phyloP scores from a whole-genome alignment of 2,113 vertebrate species.

The Tyto alba region DNA sequence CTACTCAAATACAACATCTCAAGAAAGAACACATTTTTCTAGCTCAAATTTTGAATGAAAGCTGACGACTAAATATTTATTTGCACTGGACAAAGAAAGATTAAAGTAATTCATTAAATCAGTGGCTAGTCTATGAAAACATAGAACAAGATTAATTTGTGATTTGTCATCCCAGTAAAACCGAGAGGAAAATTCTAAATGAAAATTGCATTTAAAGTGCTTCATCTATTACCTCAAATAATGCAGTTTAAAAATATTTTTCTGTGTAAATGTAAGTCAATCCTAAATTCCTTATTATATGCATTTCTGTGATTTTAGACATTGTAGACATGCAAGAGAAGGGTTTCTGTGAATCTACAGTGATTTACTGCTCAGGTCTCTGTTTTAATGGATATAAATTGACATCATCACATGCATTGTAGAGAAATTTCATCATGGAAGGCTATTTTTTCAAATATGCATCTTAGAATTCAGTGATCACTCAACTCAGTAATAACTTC shows the following conservation, averaged over 20 bases:
- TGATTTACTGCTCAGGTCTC: not conserved
- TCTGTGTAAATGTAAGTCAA: not conserved
- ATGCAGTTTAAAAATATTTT: not conserved
- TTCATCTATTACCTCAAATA: not conserved
- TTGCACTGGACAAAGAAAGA: not conserved
- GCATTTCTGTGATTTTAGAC: not conserved
- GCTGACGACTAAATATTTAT: not conserved
- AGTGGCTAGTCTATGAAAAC: not conserved
- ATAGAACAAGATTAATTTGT: not conserved
- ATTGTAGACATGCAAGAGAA: not conserved
- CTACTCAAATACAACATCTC: not conserved
- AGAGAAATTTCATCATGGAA: not conserved
- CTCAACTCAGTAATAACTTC: not conserved
- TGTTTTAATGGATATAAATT: not conserved
- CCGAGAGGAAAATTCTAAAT: not conserved
- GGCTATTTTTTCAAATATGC: not conserved
- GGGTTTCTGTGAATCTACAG: not conserved
- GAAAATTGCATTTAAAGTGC: not conserved
- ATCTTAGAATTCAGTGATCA: not conserved
- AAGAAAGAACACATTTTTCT: not conserved
- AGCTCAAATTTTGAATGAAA: not conserved
- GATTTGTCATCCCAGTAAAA: not conserved
- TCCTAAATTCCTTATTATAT: not conserved
- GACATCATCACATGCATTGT: not conserved
- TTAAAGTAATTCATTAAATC: not conserved